Evolutionary conservation across 2,888 invertebrate species (phyloP).

Genomic region (Cylindroiulus punctatus): DNA sequence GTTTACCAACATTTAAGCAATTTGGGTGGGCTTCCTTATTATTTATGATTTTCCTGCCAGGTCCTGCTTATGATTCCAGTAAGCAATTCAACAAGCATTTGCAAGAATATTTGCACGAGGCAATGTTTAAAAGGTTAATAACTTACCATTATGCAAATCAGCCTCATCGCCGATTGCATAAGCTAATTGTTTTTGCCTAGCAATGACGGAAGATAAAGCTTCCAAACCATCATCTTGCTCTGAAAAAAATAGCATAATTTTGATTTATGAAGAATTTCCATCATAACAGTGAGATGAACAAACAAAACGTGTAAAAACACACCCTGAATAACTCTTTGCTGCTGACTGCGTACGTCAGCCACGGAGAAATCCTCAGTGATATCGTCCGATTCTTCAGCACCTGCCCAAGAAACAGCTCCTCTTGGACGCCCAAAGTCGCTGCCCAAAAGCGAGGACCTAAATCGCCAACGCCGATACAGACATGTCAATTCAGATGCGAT

Average conservation of each 20-base stretch:
- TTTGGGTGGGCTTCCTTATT: no score
- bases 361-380: slow-evolving; percentile 11
- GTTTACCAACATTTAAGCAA: no score
- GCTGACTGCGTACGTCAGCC: slow-evolving; percentile 23
- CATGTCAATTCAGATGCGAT: background rate
- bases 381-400: background rate
- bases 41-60: background rate
- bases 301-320: background rate
- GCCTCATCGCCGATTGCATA: slow-evolving; percentile 79
- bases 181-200: slow-evolving; percentile 80
- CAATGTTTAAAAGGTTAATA: no score
- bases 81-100: background rate
- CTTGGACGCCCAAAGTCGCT: background rate
- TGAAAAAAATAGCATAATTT: slow-evolving; percentile 63
- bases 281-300: background rate
- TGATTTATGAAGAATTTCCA: background rate
- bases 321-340: slow-evolving; percentile 37
- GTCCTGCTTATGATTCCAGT: no score
- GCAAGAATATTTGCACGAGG: background rate
- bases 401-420: background rate
- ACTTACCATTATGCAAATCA: slow-evolving; percentile 77
- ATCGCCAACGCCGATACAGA: background rate
- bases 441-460: slow-evolving; percentile 37
- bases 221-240: slow-evolving; percentile 83
- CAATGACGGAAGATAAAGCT: slow-evolving; percentile 77